These are phyloP conservation scores for Cosmia trapezina DNA, from an alignment of 2,888 invertebrate genomes.

Conservation along the genomic window DNA sequence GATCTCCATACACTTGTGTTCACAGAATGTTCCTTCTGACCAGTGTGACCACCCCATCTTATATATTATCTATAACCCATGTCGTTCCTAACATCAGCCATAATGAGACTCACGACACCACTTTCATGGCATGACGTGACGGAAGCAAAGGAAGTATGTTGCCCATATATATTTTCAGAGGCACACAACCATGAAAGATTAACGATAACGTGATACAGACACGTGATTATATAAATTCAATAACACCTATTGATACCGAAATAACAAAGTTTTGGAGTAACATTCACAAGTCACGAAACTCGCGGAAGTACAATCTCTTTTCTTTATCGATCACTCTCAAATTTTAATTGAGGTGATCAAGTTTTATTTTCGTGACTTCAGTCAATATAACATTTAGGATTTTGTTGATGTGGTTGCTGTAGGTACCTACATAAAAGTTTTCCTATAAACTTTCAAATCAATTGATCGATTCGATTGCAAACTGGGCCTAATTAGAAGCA, in stretches of 20 bases:
- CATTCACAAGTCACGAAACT: conserved; percentile 58
- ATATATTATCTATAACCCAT: neutral
- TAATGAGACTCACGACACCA: neutral
- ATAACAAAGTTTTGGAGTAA: conserved; percentile 46
- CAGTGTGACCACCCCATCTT: neutral
- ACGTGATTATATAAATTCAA: conserved; percentile 60
- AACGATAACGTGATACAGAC: conserved; percentile 46
- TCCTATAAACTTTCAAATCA: conserved; percentile 46
- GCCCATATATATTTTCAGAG: too few relatives aligned
- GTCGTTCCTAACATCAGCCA: neutral
- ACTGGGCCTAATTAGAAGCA: conserved; percentile 32
- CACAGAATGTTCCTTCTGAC: neutral
- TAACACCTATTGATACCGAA: conserved; percentile 46
- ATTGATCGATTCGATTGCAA: conserved; percentile 18
- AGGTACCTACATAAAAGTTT: conserved; percentile 17
- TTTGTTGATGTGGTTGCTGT: conserved; percentile 14
- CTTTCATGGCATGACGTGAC: conserved; percentile 7
- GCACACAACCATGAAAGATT: conserved; percentile 35
- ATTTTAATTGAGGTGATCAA: conserved; percentile 69
- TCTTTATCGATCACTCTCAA: conserved; percentile 59
- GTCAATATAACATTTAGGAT: conserved; percentile 26
- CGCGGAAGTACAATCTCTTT: conserved; percentile 67
- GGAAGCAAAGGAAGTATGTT: conserved; percentile 36
- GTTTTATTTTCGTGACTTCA: conserved; percentile 63
- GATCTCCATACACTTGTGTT: neutral